Percentiles rank a stretch among this genome's conserved stretches.
Conservation (phyloP, 92 coral and sea anemone genomes). For the Zoanthus sansibaricus region DNA sequence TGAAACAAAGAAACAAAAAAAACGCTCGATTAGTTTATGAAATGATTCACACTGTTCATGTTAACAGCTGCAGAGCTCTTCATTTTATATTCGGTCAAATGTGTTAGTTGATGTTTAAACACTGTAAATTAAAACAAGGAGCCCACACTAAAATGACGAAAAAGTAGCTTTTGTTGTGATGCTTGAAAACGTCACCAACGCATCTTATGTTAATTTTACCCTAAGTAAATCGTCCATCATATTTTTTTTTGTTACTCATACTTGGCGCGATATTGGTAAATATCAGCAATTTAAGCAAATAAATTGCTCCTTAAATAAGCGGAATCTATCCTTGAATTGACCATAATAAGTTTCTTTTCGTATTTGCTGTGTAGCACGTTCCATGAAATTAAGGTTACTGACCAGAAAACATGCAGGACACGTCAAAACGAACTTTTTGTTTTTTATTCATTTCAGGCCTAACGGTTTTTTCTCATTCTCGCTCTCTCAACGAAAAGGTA, state of each 20-base stretch:
- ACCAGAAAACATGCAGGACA: not conserved
- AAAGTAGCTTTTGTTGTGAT: not conserved
- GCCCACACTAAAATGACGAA: not conserved
- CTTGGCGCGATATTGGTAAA: not conserved
- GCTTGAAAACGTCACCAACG: not conserved
- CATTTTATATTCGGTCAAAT: not conserved
- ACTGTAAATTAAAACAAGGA: not conserved
- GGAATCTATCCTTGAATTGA: not conserved
- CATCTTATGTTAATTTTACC: not conserved
- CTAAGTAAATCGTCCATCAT: not conserved
- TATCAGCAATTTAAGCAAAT: not conserved
- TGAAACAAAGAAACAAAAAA: not conserved
- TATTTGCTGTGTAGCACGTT: not conserved
- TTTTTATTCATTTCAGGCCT: not conserved
- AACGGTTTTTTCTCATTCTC: not conserved
- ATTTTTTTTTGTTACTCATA: not conserved
- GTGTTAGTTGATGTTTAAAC: not conserved
- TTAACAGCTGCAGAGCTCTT: not conserved
- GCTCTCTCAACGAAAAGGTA: not conserved
- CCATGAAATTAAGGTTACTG: not conserved
- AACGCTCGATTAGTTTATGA: not conserved
- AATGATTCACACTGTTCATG: not conserved
- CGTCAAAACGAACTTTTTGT: not conserved
- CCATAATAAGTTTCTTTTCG: not conserved
- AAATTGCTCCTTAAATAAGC: not conserved